These are phyloP conservation scores for Entomyzon cyanotis DNA, from an alignment of 2,113 vertebrate genomes.

Conservation along the genomic window DNA sequence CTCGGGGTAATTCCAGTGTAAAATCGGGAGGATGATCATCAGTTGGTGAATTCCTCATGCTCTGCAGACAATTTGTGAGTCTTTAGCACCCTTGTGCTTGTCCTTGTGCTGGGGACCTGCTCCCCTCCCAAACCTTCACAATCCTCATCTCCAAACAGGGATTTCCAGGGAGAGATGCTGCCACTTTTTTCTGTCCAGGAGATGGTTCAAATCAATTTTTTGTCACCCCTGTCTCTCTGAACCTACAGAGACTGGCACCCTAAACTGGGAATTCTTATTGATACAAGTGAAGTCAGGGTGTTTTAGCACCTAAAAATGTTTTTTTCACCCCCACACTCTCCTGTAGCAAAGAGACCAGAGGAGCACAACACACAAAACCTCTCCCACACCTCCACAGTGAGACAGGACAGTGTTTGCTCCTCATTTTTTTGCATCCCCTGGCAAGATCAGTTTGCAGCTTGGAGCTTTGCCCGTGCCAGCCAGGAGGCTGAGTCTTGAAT, in stretches of 20 bases:
- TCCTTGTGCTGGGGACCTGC: not conserved
- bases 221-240: not conserved
- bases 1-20: not conserved
- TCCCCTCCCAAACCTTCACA: not conserved
- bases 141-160: not conserved
- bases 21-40: not conserved
- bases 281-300: fast-evolving
- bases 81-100: not conserved
- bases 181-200: not conserved
- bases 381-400: not conserved
- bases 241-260: not conserved
- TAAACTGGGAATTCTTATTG: not conserved
- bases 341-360: not conserved
- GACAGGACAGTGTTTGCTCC: not conserved
- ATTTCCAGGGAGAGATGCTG: not conserved
- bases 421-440: not conserved
- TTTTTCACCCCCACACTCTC: not conserved
- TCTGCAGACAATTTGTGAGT: not conserved
- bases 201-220: not conserved
- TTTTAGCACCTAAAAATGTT: not conserved
- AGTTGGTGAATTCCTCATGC: not conserved
- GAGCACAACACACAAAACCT: fast-evolving
- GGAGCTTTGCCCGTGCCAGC: not conserved
- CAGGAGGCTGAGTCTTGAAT: not conserved
- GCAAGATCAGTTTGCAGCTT: not conserved